Conservation (phyloP, 1,140 invertebrate genomes). For the Tribolium madens region DNA sequence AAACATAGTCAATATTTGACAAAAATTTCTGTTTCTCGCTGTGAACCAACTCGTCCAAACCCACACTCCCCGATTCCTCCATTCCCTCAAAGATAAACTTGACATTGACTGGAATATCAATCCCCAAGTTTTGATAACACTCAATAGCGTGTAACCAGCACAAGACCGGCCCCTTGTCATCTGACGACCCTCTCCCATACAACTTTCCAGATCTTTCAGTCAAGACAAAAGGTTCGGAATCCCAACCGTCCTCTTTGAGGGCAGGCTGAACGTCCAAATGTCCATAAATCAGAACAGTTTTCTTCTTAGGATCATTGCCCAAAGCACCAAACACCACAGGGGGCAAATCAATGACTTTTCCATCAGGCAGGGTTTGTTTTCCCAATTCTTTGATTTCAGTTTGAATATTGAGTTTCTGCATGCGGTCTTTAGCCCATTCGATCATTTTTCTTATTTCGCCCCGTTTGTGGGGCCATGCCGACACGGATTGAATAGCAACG, state of each 20-base stretch:
- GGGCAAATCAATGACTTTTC: slow-evolving; percentile 81
- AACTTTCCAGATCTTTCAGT: slow-evolving; percentile 91
- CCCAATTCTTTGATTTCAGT: slow-evolving; percentile 87
- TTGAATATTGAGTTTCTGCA: slow-evolving; percentile 81
- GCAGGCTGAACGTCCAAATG: slow-evolving; percentile 99
- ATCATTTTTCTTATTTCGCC: slow-evolving; percentile 82
- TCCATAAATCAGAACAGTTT: slow-evolving; percentile 95
- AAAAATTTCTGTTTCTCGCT: slow-evolving; percentile 84
- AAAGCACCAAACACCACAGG: slow-evolving; percentile 89
- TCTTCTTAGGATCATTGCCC: slow-evolving; percentile 87
- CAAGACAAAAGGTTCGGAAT: slow-evolving; percentile 93
- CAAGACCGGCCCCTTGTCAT: slow-evolving; percentile 94
- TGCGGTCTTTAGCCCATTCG: slow-evolving; percentile 80
- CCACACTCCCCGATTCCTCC: slow-evolving; percentile 98
- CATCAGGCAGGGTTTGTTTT: slow-evolving; percentile 80
- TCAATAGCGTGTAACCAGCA: slow-evolving; percentile 96
- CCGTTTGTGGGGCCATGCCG: slow-evolving; percentile 87
- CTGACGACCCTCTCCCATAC: slow-evolving; percentile 86
- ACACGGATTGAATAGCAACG: slow-evolving; percentile 95
- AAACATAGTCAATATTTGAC: slow-evolving; percentile 90
- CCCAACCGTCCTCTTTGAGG: slow-evolving; percentile 91
- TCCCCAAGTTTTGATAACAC: slow-evolving; percentile 81
- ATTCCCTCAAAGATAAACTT: slow-evolving; percentile 99
- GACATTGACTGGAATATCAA: slow-evolving; percentile 89
- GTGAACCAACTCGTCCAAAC: slow-evolving; percentile 88